These are phyloP conservation scores for Typhlichthys eigenmanni DNA, from an alignment of 2,797 vertebrate genomes.

Conservation along the genomic window DNA sequence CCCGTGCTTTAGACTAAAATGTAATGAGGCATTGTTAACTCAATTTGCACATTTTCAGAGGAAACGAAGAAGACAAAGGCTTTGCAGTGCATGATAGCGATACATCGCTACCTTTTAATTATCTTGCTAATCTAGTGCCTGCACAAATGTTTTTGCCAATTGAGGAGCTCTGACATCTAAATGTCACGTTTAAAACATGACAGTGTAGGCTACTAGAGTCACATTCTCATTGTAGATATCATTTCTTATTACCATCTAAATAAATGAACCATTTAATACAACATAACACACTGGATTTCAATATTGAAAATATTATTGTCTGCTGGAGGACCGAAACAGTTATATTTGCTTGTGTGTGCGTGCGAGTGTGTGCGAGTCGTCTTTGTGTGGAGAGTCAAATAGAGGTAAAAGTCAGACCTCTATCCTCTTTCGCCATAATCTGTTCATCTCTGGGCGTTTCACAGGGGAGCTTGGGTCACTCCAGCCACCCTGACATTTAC, in stretches of 20 bases:
- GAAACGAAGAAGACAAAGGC: slow-evolving; percentile 50
- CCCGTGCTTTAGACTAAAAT: slow-evolving; percentile 70
- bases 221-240: background rate
- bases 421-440: slow-evolving; percentile 25
- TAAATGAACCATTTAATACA: background rate
- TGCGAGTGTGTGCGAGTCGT: no score
- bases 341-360: slow-evolving; percentile 5
- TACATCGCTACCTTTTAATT: slow-evolving; percentile 49
- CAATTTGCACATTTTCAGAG: slow-evolving; percentile 71
- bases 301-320: no score
- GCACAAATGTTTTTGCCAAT: slow-evolving; percentile 28
- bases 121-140: slow-evolving; percentile 25
- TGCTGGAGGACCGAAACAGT: no score
- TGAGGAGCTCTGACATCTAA: slow-evolving; percentile 37
- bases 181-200: slow-evolving; percentile 35
- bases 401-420: slow-evolving; percentile 25
- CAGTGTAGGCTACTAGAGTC: slow-evolving; percentile 8
- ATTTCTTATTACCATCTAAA: background rate
- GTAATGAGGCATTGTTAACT: slow-evolving; percentile 79
- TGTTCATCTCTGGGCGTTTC: slow-evolving; percentile 32
- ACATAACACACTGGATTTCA: no score
- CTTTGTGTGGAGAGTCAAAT: background rate
- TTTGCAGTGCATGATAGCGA: slow-evolving; percentile 32
- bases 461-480: slow-evolving; percentile 24
- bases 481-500: slow-evolving; percentile 56